Conservation (phyloP, 2,797 vertebrate genomes). For the Sebastes itinus region DNA sequence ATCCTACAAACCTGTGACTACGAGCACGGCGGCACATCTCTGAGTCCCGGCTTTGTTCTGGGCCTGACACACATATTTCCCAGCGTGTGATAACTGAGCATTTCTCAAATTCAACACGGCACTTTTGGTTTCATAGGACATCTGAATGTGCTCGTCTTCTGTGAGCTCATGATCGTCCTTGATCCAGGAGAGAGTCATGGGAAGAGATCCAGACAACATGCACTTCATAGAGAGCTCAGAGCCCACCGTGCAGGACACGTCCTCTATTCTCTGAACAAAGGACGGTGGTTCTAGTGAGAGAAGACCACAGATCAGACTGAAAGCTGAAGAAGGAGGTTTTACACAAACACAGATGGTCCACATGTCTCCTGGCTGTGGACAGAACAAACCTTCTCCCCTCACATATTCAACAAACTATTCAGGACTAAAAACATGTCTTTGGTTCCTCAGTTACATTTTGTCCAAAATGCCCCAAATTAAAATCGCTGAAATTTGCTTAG, state of each 20-base stretch:
- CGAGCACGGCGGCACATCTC: constrained; percentile 88
- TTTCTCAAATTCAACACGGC: constrained; percentile 88
- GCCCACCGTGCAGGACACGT: constrained; percentile 87
- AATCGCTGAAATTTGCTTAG: not conserved
- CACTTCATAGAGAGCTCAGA: constrained; percentile 90
- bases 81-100: constrained; percentile 89
- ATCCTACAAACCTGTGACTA: constrained; percentile 92
- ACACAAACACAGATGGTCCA: not conserved
- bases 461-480: not conserved
- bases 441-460: no score
- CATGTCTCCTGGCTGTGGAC: not conserved
- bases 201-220: constrained; percentile 89
- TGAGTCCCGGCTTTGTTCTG: constrained; percentile 94
- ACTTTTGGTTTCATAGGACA: constrained; percentile 88
- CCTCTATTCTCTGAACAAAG: constrained; percentile 91
- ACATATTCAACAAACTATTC: no score
- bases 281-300: constrained; percentile 88
- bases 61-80: constrained; percentile 93
- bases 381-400: not conserved
- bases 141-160: constrained; percentile 90
- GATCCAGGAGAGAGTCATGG: constrained; percentile 91
- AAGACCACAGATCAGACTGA: constrained; percentile 59
- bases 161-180: constrained; percentile 91
- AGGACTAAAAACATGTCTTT: no score
- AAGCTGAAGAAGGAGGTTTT: not conserved